These are phyloP conservation scores for Pterocles orientalis DNA, from an alignment of 2,113 vertebrate species.

Conservation along the genomic window DNA sequence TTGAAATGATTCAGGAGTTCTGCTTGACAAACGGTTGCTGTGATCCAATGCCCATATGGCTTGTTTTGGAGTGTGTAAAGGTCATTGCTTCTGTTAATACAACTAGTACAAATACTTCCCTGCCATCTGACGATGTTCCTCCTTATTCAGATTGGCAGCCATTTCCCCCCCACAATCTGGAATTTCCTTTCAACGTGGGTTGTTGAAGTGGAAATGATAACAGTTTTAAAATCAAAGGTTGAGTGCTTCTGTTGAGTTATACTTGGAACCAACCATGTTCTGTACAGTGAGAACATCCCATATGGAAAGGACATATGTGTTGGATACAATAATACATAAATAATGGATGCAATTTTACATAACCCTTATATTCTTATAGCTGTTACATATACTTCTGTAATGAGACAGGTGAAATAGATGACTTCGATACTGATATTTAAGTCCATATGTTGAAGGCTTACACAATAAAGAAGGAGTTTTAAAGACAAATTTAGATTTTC, in stretches of 20 bases:
- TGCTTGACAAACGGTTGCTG: neutral
- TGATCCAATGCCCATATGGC: slow-evolving; percentile 41
- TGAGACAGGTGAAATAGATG: slow-evolving; percentile 25
- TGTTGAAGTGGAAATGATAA: slow-evolving; percentile 41
- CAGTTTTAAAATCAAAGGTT: slow-evolving; percentile 56
- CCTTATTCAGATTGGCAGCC: slow-evolving; percentile 58
- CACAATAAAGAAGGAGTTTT: neutral
- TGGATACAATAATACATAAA: slow-evolving; percentile 52
- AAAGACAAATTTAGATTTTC: neutral
- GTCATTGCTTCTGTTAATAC: slow-evolving; percentile 73
- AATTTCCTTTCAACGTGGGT: slow-evolving; percentile 49
- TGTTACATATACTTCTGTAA: neutral
- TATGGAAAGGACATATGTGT: slow-evolving; percentile 62
- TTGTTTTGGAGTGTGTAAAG: slow-evolving; percentile 64
- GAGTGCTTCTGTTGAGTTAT: slow-evolving; percentile 52
- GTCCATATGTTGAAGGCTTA: neutral
- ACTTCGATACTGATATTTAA: neutral
- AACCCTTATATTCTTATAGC: slow-evolving; percentile 12
- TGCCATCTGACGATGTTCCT: slow-evolving; percentile 64
- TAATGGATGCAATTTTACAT: slow-evolving; percentile 36
- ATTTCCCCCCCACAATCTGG: slow-evolving; percentile 48
- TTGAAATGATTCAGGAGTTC: slow-evolving; percentile 21
- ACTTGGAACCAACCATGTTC: slow-evolving; percentile 44
- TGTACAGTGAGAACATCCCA: slow-evolving; percentile 54
- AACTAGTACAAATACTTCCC: slow-evolving; percentile 67